These are phyloP conservation scores for Lucilia sericata DNA, from an alignment of 1,140 invertebrate species.

Conservation along the genomic window DNA sequence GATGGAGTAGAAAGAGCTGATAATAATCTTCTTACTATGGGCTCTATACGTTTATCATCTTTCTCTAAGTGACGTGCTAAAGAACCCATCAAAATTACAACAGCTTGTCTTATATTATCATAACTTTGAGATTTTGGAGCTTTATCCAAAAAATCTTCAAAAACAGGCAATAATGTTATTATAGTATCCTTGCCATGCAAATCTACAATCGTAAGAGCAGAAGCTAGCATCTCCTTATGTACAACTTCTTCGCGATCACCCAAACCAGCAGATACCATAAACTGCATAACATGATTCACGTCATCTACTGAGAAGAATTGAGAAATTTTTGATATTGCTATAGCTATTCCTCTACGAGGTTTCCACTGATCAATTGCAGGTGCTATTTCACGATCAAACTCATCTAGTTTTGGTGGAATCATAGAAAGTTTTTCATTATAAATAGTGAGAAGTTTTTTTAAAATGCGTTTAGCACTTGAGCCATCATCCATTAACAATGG, in stretches of 20 bases:
- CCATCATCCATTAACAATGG: constrained; percentile 73
- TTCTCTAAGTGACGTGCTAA: constrained; percentile 94
- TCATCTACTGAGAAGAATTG: constrained; percentile 73
- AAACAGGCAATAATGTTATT: constrained; percentile 83
- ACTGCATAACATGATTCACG: constrained; percentile 79
- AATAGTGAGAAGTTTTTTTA: constrained; percentile 77
- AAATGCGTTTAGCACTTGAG: constrained; percentile 70
- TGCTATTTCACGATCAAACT: constrained; percentile 90
- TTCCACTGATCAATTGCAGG: constrained; percentile 88
- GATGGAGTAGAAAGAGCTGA: constrained; percentile 95
- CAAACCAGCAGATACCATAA: constrained; percentile 89
- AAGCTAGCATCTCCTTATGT: constrained; percentile 90
- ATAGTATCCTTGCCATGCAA: constrained; percentile 89
- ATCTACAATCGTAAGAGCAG: constrained; percentile 91
- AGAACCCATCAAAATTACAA: constrained; percentile 97
- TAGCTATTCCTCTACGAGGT: constrained; percentile 86
- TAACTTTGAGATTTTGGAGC: constrained; percentile 90
- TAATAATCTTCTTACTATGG: constrained; percentile 92
- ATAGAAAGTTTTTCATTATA: constrained; percentile 84
- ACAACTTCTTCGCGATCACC: constrained; percentile 88
- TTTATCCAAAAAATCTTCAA: constrained; percentile 91
- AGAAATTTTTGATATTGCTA: constrained; percentile 82
- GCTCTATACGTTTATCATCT: constrained; percentile 87
- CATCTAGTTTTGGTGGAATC: constrained; percentile 88
- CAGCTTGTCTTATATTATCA: constrained; percentile 93